Percentiles rank a stretch among this genome's conserved stretches.
phyloP scores from a whole-genome alignment of 2,797 vertebrate genomes.

The Manis crassicaudata region DNA sequence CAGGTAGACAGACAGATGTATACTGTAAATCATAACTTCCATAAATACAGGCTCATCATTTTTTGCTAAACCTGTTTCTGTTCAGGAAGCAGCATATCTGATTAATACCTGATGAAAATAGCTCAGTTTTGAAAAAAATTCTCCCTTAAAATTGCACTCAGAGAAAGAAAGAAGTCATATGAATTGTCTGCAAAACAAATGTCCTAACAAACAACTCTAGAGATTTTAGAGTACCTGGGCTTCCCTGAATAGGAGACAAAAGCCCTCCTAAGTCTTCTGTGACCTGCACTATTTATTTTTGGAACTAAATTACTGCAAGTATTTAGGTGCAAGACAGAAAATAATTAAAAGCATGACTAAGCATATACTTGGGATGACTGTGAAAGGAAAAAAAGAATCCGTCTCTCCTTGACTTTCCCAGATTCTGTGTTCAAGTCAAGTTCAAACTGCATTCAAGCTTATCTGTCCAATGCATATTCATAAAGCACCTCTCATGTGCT shows the following conservation, averaged over 20 bases:
- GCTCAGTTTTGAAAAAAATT: neutral
- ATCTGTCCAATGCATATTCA: neutral
- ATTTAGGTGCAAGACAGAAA: neutral
- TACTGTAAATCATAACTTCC: neutral
- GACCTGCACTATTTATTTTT: neutral
- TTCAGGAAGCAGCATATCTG: neutral
- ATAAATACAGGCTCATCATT: neutral
- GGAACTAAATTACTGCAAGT: neutral
- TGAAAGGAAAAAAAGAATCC: neutral
- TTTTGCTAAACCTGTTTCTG: neutral
- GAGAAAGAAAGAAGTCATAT: neutral
- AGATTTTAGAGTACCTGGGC: neutral
- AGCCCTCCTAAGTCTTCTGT: neutral
- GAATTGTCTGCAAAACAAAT: neutral
- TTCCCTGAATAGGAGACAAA: neutral
- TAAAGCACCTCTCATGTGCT: neutral
- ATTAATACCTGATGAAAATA: neutral
- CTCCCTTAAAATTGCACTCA: neutral
- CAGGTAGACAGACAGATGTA: neutral
- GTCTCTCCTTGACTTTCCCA: neutral
- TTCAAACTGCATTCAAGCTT: neutral
- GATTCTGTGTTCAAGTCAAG: slow-evolving; percentile 15
- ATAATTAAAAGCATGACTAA: neutral
- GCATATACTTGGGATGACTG: neutral
- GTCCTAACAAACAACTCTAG: neutral